These are phyloP conservation scores for Clinocottus analis DNA, from an alignment of 2,113 vertebrate species.

Conservation along the genomic window DNA sequence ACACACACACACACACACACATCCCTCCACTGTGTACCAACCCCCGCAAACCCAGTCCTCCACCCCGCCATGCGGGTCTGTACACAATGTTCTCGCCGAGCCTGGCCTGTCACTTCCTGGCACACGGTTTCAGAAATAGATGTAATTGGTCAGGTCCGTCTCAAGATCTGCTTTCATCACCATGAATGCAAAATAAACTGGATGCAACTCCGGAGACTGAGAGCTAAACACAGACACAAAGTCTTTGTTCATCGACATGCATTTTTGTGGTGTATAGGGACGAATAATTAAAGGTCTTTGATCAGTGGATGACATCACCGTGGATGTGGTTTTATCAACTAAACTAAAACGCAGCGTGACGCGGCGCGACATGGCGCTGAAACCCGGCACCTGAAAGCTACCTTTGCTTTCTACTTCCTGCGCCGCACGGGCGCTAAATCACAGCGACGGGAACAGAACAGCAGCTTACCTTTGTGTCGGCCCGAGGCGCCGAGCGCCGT, in stretches of 20 bases:
- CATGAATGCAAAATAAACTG: conserved; percentile 3
- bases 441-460: conserved; percentile 73
- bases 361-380: conserved; percentile 3
- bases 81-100: conserved; percentile 63
- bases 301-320: conserved; percentile 11
- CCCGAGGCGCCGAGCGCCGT: conserved; percentile 54
- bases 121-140: conserved; percentile 64
- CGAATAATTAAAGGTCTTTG: conserved; percentile 7
- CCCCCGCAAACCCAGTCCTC: conserved; percentile 16
- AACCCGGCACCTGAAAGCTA: conserved; percentile 48
- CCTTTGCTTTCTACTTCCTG: conserved; percentile 48
- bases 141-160: conserved; percentile 60
- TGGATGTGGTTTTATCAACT: conserved; percentile 16
- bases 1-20: neutral
- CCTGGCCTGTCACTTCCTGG: conserved; percentile 75
- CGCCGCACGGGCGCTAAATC: conserved; percentile 70
- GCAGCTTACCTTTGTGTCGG: conserved; percentile 75
- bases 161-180: conserved; percentile 35
- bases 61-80: conserved; percentile 28
- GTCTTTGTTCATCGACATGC: neutral
- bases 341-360: conserved; percentile 25
- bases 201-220: neutral
- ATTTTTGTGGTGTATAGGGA: neutral
- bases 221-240: conserved; percentile 8
- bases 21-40: conserved; percentile 10